Conservation (phyloP, 2,113 vertebrate species). For the Bufo bufo region DNA sequence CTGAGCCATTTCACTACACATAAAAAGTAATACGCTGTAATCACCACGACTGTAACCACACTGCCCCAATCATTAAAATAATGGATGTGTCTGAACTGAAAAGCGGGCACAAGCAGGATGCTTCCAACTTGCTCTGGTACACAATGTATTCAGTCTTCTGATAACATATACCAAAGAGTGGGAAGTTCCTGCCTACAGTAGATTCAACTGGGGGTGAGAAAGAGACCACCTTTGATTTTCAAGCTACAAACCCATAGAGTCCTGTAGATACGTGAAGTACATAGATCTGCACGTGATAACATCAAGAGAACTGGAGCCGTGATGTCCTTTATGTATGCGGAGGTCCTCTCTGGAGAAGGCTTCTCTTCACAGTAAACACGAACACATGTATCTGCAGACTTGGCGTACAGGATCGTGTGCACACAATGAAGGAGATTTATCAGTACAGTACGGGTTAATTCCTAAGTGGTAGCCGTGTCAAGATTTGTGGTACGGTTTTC, state of each 20-base stretch:
- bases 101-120: neutral
- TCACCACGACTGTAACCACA: conserved; percentile 32
- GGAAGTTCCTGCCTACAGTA: neutral
- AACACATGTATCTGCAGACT: neutral
- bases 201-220: neutral
- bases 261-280: neutral
- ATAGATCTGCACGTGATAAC: neutral
- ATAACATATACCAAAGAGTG: conserved; percentile 6
- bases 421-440: neutral
- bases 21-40: conserved; percentile 42
- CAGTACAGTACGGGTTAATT: neutral
- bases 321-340: too few species aligned
- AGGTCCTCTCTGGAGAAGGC: neutral
- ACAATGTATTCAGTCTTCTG: neutral
- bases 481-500: neutral
- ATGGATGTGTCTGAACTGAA: conserved; percentile 43
- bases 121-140: conserved; percentile 26
- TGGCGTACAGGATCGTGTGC: neutral
- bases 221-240: neutral
- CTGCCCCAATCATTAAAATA: conserved; percentile 45
- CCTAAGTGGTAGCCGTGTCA: neutral
- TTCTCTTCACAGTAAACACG: neutral
- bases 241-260: neutral
- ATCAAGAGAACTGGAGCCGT: neutral
- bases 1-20: conserved; percentile 30